A percentile compares a stretch with the other conserved stretches of the same genome.
Conservation (phyloP, 2,797 vertebrate genomes). For the Rhabdomys pumilio region DNA sequence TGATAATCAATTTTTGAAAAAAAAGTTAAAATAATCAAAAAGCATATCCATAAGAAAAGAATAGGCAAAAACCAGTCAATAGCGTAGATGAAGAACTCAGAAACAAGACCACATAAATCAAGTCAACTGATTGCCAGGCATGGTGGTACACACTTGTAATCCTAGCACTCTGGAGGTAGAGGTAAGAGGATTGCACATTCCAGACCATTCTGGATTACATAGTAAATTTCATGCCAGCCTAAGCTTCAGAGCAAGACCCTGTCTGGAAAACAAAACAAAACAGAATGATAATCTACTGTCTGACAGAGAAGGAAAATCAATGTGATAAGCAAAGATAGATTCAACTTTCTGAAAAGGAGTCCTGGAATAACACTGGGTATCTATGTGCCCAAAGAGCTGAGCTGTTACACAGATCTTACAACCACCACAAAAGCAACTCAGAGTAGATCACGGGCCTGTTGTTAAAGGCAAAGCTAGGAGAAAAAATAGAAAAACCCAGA, state of each 20-base stretch:
- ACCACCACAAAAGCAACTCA: not conserved
- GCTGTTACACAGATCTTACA: not conserved
- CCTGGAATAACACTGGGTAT: not conserved
- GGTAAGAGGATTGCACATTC: not conserved
- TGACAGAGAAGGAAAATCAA: not conserved
- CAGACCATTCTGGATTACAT: not conserved
- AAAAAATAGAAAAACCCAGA: not conserved
- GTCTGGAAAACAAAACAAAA: not conserved
- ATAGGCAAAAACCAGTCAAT: not conserved
- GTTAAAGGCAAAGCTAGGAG: not conserved
- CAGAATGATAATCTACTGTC: not conserved
- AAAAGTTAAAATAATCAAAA: not conserved
- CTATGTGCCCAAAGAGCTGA: not conserved
- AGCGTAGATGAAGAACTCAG: not conserved
- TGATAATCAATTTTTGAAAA: not conserved
- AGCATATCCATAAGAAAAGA: not conserved
- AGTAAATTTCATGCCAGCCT: not conserved
- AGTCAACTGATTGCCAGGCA: not conserved
- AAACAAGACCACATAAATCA: slow-evolving; percentile 12
- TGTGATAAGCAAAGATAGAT: not conserved
- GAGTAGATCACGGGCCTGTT: not conserved
- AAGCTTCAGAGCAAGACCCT: not conserved
- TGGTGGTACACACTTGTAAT: not conserved
- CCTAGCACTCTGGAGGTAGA: not conserved
- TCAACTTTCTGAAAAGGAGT: not conserved